phyloP scores from a whole-genome alignment of 2,888 invertebrate species.

The Nebria brevicollis region DNA sequence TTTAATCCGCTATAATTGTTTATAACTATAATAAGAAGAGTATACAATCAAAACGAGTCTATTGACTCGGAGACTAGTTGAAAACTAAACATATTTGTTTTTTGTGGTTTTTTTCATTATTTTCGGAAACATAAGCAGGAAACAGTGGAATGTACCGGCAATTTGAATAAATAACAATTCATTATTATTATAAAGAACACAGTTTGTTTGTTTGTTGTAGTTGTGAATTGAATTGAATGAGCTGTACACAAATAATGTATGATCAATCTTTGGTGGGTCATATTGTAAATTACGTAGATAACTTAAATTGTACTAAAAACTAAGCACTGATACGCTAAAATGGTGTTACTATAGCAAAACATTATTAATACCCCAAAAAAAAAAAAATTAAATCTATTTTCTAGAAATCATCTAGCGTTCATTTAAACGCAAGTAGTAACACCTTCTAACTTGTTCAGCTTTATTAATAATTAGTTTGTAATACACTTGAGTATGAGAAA shows the following conservation, averaged over 20 bases:
- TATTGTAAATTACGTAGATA: conserved; percentile 29
- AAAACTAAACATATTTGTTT: conserved; percentile 3
- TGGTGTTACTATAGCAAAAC: neutral
- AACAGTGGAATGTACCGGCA: conserved; percentile 5
- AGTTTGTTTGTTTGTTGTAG: neutral
- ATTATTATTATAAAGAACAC: neutral
- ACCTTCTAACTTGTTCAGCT: neutral
- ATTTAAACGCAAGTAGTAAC: neutral
- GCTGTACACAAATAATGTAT: neutral
- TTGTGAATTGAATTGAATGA: neutral
- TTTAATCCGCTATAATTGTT: conserved; percentile 6
- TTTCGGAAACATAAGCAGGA: neutral
- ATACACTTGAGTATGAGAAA: conserved; percentile 15
- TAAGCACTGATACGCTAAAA: neutral
- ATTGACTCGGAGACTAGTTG: conserved; percentile 31
- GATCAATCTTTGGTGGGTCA: conserved; percentile 43
- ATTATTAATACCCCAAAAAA: neutral
- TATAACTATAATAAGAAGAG: conserved; percentile 31
- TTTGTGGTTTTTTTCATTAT: neutral
- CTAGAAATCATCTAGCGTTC: neutral
- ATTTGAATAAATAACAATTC: neutral
- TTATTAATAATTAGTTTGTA: conserved; percentile 2
- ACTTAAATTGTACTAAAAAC: neutral
- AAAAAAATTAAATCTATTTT: neutral
- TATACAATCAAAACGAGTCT: conserved; percentile 27